Percentiles rank a stretch among this genome's conserved stretches.
These are phyloP conservation scores for Ichneumoninae sp. DNA, from an alignment of 2,888 invertebrate species.

Conservation along the genomic window DNA sequence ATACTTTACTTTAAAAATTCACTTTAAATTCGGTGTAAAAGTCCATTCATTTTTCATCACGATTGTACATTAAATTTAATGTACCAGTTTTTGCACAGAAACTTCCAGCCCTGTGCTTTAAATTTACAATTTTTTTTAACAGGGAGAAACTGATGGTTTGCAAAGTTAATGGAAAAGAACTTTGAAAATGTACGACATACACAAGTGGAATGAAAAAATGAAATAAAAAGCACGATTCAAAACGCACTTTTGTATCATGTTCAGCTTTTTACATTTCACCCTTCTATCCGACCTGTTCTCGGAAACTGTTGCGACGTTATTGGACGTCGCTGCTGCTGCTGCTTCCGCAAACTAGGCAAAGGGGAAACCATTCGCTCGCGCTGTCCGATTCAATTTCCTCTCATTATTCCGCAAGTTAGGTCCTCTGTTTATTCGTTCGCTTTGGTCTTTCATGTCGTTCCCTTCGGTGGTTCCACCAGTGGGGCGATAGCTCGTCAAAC, in stretches of 20 bases:
- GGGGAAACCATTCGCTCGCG: background rate
- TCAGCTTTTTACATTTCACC: background rate
- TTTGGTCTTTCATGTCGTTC: background rate
- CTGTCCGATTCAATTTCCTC: slow-evolving; percentile 33
- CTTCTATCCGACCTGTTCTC: background rate
- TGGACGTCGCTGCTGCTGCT: background rate
- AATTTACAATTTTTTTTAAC: no score
- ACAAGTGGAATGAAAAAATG: background rate
- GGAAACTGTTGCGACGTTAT: slow-evolving; percentile 20
- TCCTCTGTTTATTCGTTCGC: slow-evolving; percentile 10
- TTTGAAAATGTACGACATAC: background rate
- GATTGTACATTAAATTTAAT: no score
- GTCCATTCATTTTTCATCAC: no score
- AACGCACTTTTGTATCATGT: background rate
- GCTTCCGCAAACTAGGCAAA: background rate
- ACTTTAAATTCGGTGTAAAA: no score
- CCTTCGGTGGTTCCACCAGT: background rate
- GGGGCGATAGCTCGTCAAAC: background rate
- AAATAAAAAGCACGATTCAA: background rate
- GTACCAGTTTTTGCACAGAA: no score
- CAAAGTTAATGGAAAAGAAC: background rate
- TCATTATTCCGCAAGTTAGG: slow-evolving; percentile 35
- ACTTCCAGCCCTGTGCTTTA: no score
- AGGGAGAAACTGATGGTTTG: background rate
- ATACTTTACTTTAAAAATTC: no score